Evolutionary conservation across 1,140 invertebrate genomes (phyloP), one percentile per base, ranked within the genome.

Genomic region (Zeugodacus cucurbitae): DNA sequence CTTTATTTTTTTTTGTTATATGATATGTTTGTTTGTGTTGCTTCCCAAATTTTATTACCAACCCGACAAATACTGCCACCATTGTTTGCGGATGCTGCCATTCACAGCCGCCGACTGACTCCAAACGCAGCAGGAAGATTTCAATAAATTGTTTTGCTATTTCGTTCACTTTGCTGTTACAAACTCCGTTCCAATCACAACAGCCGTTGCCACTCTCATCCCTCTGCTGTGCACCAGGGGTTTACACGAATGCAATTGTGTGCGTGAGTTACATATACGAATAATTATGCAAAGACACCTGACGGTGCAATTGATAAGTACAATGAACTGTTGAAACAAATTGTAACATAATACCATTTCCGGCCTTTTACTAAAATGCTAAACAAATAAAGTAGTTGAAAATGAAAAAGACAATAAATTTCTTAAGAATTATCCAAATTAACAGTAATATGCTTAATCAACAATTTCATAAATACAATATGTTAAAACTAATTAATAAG

Each of bases 61-160:
- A 5, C n/a, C 67, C 32, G 67, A 37, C 67, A 37, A 70, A n/a
- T 74, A 34, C 70, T 74, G 70, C 70, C 70, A 74, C 70, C 34
- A n/a, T 74, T 74, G 17, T 17, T 74, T 74, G 70, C 34, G 70
- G 70, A 74, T 41, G 70, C 70, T 74, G 70, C 37, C 70, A 74
- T 41, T 74, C 34, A 32, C 37, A 41, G 14, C 20, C 70, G 41
- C 70, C 70, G 17, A 22, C 70, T 44, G 70, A 37, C 70, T 74
- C 6, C 20, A 32, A 74, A n/a, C 20, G 37, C 37, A 3, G 70
- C 34, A 74, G 70, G 70, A 74, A 41, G 34, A 74, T 74, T 41
- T 74, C 34, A 44, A 34, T 41, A 74, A 74, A 41, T 74, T 41
- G 70, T 41, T 74, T 74, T 41, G 70, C 34, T n/a, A 3, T 74